Percentiles rank a stretch among this genome's conserved stretches.
phyloP scores from a whole-genome alignment of 2,888 invertebrate species.

The Oegoconia quadripuncta region DNA sequence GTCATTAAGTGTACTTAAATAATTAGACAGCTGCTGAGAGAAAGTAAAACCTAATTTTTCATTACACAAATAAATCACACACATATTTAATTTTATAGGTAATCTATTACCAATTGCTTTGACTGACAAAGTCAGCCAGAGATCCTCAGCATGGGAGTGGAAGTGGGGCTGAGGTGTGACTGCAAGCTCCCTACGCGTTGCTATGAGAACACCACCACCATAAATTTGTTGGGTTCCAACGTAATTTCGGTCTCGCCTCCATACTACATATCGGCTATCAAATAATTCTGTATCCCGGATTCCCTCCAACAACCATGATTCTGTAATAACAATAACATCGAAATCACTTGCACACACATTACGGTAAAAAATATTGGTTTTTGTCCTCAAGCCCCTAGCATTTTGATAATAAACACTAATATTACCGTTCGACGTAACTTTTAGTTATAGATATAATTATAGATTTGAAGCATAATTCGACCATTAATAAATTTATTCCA shows the following conservation, averaged over 20 bases:
- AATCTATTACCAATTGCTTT: background rate
- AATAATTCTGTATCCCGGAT: constrained; percentile 10
- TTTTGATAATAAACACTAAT: constrained; percentile 7
- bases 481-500: no score
- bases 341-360: constrained; percentile 5
- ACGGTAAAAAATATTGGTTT: constrained; percentile 9
- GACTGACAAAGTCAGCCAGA: constrained; percentile 8
- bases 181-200: no score
- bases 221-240: constrained; percentile 1
- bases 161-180: constrained; percentile 3
- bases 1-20: constrained; percentile 1
- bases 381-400: constrained; percentile 2
- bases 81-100: constrained; percentile 6
- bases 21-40: constrained; percentile 1
- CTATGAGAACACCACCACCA: constrained; percentile 14
- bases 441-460: no score
- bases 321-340: constrained; percentile 6
- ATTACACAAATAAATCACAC: constrained; percentile 5
- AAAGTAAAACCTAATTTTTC: no score
- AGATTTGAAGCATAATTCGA: no score
- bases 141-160: constrained; percentile 11
- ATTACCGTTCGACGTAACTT: no score
- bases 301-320: constrained; percentile 9
- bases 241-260: constrained; percentile 7
- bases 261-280: constrained; percentile 10